Conservation (phyloP, 2,113 vertebrate genomes). For the Pteronura brasiliensis region DNA sequence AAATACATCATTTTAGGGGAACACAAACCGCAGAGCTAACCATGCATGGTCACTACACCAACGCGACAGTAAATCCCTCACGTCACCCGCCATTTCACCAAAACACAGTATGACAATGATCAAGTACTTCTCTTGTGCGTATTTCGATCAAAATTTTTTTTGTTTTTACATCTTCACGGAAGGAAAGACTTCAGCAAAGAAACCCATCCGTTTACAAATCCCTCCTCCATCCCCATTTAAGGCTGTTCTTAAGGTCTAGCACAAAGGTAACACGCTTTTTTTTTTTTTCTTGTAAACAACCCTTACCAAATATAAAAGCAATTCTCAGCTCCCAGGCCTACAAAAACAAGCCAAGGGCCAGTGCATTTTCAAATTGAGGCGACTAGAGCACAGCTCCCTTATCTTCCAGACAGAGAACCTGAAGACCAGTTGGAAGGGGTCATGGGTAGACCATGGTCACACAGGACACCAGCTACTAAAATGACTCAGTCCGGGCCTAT, state of each 20-base stretch:
- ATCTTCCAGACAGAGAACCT: background rate
- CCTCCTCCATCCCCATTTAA: background rate
- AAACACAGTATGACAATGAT: background rate
- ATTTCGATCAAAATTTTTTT: background rate
- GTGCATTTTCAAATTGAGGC: background rate
- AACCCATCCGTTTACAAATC: background rate
- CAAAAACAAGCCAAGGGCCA: background rate
- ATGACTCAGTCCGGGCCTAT: background rate
- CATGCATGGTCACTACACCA: background rate
- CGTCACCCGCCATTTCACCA: background rate
- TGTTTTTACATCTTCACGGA: background rate
- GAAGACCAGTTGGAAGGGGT: background rate
- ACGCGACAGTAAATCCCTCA: background rate
- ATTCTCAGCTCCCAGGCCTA: background rate
- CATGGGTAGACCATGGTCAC: background rate
- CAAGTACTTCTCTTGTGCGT: background rate
- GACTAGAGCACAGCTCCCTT: background rate
- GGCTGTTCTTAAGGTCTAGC: background rate
- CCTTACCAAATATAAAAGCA: slow-evolving; percentile 2
- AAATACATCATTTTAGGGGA: background rate
- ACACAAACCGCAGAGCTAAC: background rate
- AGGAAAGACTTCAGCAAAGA: background rate
- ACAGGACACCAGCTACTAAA: background rate
- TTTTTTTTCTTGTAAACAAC: background rate
- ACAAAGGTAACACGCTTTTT: background rate